phyloP scores from a whole-genome alignment of 1,140 invertebrate species.

The Arion vulgaris region DNA sequence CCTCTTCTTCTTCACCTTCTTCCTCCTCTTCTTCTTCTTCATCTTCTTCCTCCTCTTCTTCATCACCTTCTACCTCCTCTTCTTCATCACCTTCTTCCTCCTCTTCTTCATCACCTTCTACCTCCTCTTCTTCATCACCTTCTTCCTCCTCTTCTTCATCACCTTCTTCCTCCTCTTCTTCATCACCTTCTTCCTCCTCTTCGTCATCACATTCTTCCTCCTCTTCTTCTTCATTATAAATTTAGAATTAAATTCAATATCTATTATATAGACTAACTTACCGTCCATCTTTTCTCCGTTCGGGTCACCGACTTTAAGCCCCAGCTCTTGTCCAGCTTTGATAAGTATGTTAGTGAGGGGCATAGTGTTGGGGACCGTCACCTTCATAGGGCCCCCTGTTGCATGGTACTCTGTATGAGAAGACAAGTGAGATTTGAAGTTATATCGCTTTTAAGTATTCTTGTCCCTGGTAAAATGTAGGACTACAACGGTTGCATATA shows the following conservation, averaged over 20 bases:
- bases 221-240: not conserved
- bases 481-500: no score
- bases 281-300: constrained; percentile 45
- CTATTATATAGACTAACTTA: constrained; percentile 1
- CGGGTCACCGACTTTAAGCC: constrained; percentile 37
- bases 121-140: no score
- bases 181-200: no score
- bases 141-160: no score
- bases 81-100: no score
- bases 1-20: not conserved
- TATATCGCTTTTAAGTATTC: no score
- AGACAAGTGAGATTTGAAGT: not conserved
- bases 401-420: constrained; percentile 43
- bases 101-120: no score
- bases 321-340: constrained; percentile 41
- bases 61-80: no score
- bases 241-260: no score
- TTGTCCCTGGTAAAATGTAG: no score
- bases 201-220: no score
- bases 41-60: not conserved
- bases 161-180: not conserved
- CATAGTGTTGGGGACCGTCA: constrained; percentile 38
- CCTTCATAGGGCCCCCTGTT: constrained; percentile 41
- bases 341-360: constrained; percentile 40
- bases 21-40: no score